Base-by-base conservation (phyloP, 1,140 invertebrate genomes). In the Drosophila serrata region DNA sequence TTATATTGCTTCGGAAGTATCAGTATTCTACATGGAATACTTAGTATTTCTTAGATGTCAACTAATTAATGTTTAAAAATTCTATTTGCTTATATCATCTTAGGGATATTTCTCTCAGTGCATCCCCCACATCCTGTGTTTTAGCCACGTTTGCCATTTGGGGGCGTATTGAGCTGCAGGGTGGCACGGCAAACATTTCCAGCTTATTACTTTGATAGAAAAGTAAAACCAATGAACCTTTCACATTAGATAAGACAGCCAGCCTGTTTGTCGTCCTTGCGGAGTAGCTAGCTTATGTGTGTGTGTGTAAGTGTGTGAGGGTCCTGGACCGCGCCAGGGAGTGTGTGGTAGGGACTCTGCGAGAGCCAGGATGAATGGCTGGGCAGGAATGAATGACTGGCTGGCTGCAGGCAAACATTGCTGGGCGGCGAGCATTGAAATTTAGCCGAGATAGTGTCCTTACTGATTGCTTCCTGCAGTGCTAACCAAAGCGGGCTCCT, bases 141-240 rank as follows among this genome's bases (percentile, higher is more conserved):
- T 85, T 60, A 86, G 78, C 49, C 73, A 85, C 62, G 61, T 67
- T 82, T 70, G 57, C 73, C 60, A 46, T 72, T 82, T 40, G 29
- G 22, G 73, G 29, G 46, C 65, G 70, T 65, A 42, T 35, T 55
- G 75, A n/a, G 33, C n/a, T 45, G n/a, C 35, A 43, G 46, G 37
- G 46, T 45, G 49, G 35, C 42, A 58, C 9, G 43, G 63, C 79
- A 84, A 90, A 90, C 85, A 90, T 90, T 85, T 90, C 85, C 85
- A 90, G 85, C 85, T 90, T 90, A 90, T 90, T 88, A 88, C 85
- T 85, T 90, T 85, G 85, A 90, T 90, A 90, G 85, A 90, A 90
- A 90, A 90, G 85, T 90, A 90, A 90, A 90, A 90, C 85, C 85
- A 90, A 90, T 90, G 85, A 90, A 90, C 85, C 85, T 90, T 90